These are phyloP conservation scores for Porites divaricata DNA, from an alignment of 92 coral and sea anemone genomes.

Conservation along the genomic window DNA sequence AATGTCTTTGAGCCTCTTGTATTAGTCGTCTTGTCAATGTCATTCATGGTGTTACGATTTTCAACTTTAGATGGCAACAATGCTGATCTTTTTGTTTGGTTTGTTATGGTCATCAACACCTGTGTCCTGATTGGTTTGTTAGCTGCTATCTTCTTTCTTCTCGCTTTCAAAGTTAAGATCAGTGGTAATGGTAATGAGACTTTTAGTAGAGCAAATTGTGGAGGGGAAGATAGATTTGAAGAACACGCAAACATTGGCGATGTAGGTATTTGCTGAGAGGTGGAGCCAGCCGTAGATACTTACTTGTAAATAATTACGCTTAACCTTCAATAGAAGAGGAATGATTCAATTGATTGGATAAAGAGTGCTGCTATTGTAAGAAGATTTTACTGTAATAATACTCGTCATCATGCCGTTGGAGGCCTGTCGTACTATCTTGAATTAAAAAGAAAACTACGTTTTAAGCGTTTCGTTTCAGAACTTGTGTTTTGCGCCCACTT, in stretches of 20 bases:
- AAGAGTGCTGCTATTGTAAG: no score
- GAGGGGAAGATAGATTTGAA: not conserved
- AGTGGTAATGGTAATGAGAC: not conserved
- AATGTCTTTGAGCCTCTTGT: constrained; percentile 53
- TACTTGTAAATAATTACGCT: not conserved
- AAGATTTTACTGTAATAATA: no score
- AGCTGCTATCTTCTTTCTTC: constrained; percentile 7
- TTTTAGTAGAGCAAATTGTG: not conserved
- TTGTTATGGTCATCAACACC: constrained; percentile 45
- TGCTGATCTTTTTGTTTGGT: constrained; percentile 35
- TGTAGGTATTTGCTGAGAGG: constrained; percentile 14
- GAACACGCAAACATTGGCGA: not conserved
- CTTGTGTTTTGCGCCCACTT: no score
- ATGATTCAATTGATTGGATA: no score
- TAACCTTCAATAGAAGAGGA: not conserved
- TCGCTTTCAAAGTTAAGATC: not conserved
- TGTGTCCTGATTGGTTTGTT: constrained; percentile 25
- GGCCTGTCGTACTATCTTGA: no score
- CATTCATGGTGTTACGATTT: constrained; percentile 59
- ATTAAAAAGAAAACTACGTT: no score
- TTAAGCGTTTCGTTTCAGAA: no score
- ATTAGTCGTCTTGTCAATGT: constrained; percentile 55
- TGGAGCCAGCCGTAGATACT: not conserved
- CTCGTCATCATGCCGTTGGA: no score
- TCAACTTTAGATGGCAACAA: constrained; percentile 43